A percentile compares a stretch with the other conserved stretches of the same genome.
phyloP scores from a whole-genome alignment of 1,140 invertebrate genomes.

The Aphelenchoides besseyi region DNA sequence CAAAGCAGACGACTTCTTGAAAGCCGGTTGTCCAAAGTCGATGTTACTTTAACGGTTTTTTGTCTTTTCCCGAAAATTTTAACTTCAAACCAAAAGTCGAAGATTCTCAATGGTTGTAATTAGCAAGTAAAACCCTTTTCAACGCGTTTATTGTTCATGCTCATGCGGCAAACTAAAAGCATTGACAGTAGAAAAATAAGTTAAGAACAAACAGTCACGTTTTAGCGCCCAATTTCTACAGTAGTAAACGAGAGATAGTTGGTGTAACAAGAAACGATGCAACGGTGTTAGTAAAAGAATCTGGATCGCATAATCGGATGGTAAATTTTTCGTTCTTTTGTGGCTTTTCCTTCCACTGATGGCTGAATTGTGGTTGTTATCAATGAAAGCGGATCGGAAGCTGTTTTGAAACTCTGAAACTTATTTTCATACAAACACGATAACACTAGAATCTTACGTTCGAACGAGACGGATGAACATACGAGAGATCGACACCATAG shows the following conservation, averaged over 20 bases:
- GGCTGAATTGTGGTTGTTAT: no score
- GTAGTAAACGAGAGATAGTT: neutral
- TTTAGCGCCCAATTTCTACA: neutral
- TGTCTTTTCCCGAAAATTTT: no score
- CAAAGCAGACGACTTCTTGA: conserved; percentile 55
- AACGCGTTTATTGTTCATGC: no score
- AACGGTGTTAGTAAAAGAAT: neutral
- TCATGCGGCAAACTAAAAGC: no score
- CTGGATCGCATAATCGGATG: conserved; percentile 3
- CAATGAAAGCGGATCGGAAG: no score
- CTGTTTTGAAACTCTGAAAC: no score
- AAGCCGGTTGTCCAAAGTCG: conserved; percentile 45
- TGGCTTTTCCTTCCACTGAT: neutral
- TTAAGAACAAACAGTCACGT: neutral
- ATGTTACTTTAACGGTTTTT: conserved; percentile 37
- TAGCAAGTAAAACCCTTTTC: no score
- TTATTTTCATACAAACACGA: no score
- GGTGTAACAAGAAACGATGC: neutral
- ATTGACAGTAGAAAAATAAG: no score
- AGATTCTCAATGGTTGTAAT: no score
- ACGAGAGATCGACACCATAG: neutral
- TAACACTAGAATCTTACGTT: no score
- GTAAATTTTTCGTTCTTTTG: neutral
- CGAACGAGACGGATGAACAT: no score
- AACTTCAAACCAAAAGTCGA: neutral